Evolutionary conservation across 1,140 invertebrate genomes (phyloP).

Genomic region (Anastrepha obliqua): DNA sequence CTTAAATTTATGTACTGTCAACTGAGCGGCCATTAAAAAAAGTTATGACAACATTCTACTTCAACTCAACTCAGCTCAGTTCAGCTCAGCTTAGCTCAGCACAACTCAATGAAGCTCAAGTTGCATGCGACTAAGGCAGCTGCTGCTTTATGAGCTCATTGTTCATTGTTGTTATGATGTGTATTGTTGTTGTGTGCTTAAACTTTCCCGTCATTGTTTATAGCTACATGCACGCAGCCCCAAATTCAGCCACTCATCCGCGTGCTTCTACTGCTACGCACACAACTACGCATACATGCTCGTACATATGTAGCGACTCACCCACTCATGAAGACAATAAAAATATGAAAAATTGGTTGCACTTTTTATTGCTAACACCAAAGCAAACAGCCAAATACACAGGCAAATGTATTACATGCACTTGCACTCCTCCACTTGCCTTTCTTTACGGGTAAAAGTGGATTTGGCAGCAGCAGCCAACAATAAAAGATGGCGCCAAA

Average conservation of each 20-base stretch:
- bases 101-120: not conserved
- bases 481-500: conserved; percentile 40
- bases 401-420: not conserved
- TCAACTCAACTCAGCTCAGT: not conserved
- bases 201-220: conserved; percentile 38
- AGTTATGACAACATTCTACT: conserved; percentile 28
- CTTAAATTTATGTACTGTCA: conserved; percentile 40
- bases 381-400: not conserved
- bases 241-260: not conserved
- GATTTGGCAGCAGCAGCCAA: not conserved
- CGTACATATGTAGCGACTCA: not conserved
- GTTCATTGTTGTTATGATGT: conserved; percentile 35
- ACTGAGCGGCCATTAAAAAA: conserved; percentile 41
- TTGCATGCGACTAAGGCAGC: conserved; percentile 35
- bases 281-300: not conserved
- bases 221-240: conserved; percentile 25
- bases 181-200: conserved; percentile 15
- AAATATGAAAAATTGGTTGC: conserved; percentile 7
- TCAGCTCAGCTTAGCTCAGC: not conserved
- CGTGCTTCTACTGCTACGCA: not conserved
- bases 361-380: conserved; percentile 11
- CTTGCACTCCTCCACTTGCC: not conserved
- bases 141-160: conserved; percentile 49
- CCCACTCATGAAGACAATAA: conserved; percentile 23
- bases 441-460: not conserved